phyloP scores from a whole-genome alignment of 2,888 invertebrate species.

The Tetheella fluctuosa region DNA sequence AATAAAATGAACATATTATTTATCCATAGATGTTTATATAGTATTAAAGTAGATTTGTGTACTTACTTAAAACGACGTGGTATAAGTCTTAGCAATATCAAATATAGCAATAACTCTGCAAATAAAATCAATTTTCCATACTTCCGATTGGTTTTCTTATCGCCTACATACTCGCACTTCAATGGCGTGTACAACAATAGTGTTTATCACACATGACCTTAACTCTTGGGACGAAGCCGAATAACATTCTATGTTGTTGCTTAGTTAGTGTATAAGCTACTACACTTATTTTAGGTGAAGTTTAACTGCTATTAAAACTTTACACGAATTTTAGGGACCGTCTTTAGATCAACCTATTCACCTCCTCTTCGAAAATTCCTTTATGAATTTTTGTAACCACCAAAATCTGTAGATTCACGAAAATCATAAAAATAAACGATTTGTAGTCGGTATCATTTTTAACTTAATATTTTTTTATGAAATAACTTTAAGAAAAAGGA shows the following conservation, averaged over 20 bases:
- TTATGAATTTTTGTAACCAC: background rate
- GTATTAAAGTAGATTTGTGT: too few relatives aligned
- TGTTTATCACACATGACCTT: slow-evolving; percentile 12
- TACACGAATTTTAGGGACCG: background rate
- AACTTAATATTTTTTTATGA: background rate
- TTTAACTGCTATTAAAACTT: background rate
- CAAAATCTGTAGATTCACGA: background rate
- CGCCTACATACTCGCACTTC: slow-evolving; percentile 6
- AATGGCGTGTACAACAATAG: slow-evolving; percentile 11
- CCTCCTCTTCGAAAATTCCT: too few relatives aligned
- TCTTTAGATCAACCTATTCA: too few relatives aligned
- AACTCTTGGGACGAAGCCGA: slow-evolving; percentile 12
- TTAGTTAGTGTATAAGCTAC: background rate
- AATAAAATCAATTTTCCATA: slow-evolving; percentile 6
- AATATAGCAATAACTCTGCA: slow-evolving; percentile 5
- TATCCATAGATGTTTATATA: too few relatives aligned
- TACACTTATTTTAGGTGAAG: background rate
- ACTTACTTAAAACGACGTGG: background rate
- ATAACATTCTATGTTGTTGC: slow-evolving; percentile 15
- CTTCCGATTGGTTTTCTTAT: slow-evolving; percentile 7
- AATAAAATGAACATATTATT: too few relatives aligned
- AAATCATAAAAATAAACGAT: background rate
- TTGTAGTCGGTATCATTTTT: background rate
- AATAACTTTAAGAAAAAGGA: too few relatives aligned
- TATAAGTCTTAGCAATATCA: background rate